Evolutionary conservation across 2,888 invertebrate genomes (phyloP), one percentile per base, ranked within the genome.

Genomic region (Petrolisthes cinctipes): DNA sequence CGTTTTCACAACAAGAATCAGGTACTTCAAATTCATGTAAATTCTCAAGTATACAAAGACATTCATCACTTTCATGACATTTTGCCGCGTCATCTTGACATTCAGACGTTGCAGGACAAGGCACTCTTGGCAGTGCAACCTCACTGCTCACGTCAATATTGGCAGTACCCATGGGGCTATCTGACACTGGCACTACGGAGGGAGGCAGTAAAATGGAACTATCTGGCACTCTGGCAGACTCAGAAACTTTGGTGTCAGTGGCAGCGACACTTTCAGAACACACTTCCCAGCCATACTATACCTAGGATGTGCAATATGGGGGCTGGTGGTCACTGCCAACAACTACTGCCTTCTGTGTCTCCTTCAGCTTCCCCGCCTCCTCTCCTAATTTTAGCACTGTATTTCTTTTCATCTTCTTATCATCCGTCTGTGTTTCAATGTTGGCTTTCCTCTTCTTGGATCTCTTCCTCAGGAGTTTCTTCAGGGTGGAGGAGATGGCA

Each of bases 381-480:
- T 54, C 82, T 75, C n/a, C 61, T 78, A 11, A 79, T 54, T 1
- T 80, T 61, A 14, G 54, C 23, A 51, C n/a, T 66, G 37, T 51
- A n/a, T 54, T 75, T 71, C n/a, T 80, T 79, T 14, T 81, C 79
- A 51, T 84, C 79, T 61, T 73, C 61, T 61, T 66, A 7, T 73
- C 81, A 23, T 87, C 87, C 9, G 87, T 87, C 54, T 87, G 87
- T 11, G 87, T 87, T 66, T 87, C 87, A 23, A 87, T 87, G 11
- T 51, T 87, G 5, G 87, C 54, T 37, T 87, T 83, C 66, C 82
- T 87, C 66, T 80, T 83, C 80, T 83, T 87, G 11, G 87, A 87
- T 14, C 79, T 79, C 57, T 83, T 87, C 53, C 81, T 87, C 20
- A 87, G 75, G 37, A 84, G 73, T 37, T 87, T 87, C 81, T 87